These are phyloP conservation scores for Nibea coibor DNA, from an alignment of 2,113 vertebrate genomes.

Conservation along the genomic window DNA sequence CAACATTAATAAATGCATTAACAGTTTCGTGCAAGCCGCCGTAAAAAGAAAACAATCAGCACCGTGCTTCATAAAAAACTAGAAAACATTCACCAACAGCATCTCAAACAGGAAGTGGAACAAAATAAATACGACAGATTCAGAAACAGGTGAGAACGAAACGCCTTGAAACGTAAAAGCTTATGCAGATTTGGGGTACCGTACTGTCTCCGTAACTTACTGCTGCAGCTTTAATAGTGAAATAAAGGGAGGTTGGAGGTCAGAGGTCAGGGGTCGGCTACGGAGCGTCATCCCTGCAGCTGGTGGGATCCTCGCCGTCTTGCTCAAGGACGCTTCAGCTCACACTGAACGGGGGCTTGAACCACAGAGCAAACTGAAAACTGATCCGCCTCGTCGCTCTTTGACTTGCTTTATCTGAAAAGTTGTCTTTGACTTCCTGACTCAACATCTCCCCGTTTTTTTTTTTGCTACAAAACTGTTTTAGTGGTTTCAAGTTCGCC, in stretches of 20 bases:
- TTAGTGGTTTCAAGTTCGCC: constrained; percentile 15
- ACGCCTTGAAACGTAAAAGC: constrained; percentile 23
- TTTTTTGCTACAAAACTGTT: background rate
- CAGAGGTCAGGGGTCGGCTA: constrained; percentile 18
- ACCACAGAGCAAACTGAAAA: too few relatives aligned
- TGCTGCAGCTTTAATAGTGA: background rate
- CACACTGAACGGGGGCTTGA: too few relatives aligned
- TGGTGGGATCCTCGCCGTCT: background rate
- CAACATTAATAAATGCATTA: constrained; percentile 40
- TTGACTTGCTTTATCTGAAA: constrained; percentile 1
- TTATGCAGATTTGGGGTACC: constrained; percentile 54
- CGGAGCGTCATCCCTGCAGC: background rate
- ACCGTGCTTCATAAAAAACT: constrained; percentile 3
- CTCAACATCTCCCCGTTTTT: background rate
- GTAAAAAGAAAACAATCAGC: constrained; percentile 22
- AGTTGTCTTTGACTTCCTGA: background rate
- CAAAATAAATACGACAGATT: constrained; percentile 47
- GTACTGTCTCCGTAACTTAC: background rate
- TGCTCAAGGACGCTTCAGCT: constrained; percentile 4
- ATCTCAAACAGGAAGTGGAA: constrained; percentile 30
- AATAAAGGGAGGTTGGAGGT: constrained; percentile 12
- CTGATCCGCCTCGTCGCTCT: background rate
- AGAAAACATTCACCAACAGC: constrained; percentile 56
- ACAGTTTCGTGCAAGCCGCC: constrained; percentile 53
- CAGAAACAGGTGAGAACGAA: constrained; percentile 15